These are phyloP conservation scores for Xestia ashworthii DNA, from an alignment of 2,888 invertebrate genomes.

Conservation along the genomic window DNA sequence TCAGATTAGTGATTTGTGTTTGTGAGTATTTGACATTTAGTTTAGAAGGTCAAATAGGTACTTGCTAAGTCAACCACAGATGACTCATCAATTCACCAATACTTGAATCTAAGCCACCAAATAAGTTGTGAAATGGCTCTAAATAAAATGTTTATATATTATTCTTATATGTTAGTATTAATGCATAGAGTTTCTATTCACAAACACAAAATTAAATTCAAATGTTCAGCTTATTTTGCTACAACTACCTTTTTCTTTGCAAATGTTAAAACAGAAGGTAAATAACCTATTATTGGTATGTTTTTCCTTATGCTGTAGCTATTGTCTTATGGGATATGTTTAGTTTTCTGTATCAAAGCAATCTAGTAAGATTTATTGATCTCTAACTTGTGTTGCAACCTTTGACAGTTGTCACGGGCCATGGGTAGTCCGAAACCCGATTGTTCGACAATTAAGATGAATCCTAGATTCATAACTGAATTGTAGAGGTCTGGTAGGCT, in stretches of 20 bases:
- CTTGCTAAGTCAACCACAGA: not conserved
- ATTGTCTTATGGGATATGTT: not conserved
- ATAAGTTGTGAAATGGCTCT: not conserved
- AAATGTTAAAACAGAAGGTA: not conserved
- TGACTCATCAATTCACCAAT: conserved; percentile 10
- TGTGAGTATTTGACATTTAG: conserved; percentile 4
- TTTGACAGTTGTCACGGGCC: not conserved
- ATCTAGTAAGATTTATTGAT: not conserved
- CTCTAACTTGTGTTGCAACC: not conserved
- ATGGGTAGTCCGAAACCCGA: not conserved
- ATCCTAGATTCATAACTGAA: not conserved
- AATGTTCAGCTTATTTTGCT: not conserved
- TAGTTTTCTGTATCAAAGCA: not conserved
- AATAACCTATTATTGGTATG: not conserved
- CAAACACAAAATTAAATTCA: not conserved
- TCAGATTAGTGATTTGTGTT: not conserved
- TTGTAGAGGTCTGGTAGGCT: not conserved
- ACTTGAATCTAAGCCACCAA: not conserved
- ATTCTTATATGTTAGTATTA: too few relatives aligned
- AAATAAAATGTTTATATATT: too few relatives aligned
- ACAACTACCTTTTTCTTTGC: not conserved
- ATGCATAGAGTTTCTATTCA: not conserved
- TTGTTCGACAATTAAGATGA: not conserved
- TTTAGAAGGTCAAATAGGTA: conserved; percentile 14
- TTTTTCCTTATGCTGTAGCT: not conserved